Base-by-base conservation (phyloP, 2,113 vertebrate species). In the Rhadina sibilatrix region DNA sequence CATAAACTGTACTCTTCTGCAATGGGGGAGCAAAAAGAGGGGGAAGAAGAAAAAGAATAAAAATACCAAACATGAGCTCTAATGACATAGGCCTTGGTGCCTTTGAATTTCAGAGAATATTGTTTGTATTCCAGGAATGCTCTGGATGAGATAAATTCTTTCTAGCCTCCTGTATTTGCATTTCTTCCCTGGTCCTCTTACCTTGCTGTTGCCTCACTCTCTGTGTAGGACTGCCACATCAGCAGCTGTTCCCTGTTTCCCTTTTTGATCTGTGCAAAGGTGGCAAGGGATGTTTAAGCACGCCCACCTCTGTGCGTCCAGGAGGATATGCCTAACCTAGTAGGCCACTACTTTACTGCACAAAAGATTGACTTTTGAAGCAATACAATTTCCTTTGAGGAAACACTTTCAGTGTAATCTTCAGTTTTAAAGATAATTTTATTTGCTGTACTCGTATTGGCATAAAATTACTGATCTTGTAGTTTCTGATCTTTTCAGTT, bases 21-120 rank as follows among this genome's bases (percentile, higher is more conserved):
- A 69, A 28, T 31, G 21, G 12, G 12, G 15, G 2, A 3, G 11
- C 3, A 1, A 2, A 15, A 12, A 8, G 22, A 38, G 10, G 6
- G 19, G 4, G 17, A 31, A 15, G 9, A 40, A 54, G 54, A 59
- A 66, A 72, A 33, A 15, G 0, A 33, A 28, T 20, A 16, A 7
- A 35, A 52, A 33, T 6, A 27, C 31, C 59, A 46, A 44, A 59
- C 17, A 30, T 1, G 21, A 66, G 21, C 30, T 71, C n/a, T 69
- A 84, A 49, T 49, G 9, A 68, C 33, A 77, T 0, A 89, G 24
- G 33, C 7, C 33, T 76, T 8, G 25, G 28, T 27, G 18, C 40
- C 44, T 83, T 31, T 56, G 59, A 63, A 89, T 81, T 88, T 88
- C 64, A 87, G 47, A 78, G 47, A 77, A 78, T 35, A 70, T 23